phyloP scores from a whole-genome alignment of 2,888 invertebrate species.

The Trachelus stipa region DNA sequence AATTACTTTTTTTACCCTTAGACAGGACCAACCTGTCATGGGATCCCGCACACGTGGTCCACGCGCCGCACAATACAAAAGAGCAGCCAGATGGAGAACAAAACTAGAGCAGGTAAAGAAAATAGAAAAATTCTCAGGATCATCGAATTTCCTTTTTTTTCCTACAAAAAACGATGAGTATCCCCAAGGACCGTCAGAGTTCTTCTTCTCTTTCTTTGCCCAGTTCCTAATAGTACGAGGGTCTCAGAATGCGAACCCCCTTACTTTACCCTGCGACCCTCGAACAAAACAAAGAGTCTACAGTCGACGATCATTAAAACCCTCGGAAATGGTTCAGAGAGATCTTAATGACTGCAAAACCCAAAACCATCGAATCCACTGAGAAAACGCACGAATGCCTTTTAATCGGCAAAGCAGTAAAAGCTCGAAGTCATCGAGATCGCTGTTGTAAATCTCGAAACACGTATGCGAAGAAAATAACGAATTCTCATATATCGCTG shows the following conservation, averaged over 20 bases:
- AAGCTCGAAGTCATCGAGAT: background rate
- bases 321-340: background rate
- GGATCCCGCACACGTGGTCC: background rate
- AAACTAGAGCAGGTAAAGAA: background rate
- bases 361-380: background rate
- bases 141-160: background rate
- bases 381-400: background rate
- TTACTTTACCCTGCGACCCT: background rate
- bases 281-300: background rate
- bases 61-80: background rate
- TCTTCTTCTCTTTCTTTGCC: background rate
- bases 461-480: background rate
- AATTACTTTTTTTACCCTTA: slow-evolving; percentile 11
- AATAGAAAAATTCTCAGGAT: background rate
- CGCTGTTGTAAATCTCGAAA: background rate
- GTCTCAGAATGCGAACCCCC: background rate
- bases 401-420: background rate
- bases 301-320: background rate
- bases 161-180: background rate
- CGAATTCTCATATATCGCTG: background rate
- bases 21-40: background rate
- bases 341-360: background rate
- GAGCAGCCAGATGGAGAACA: background rate
- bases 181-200: background rate
- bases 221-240: background rate